Conservation (phyloP, 2,888 invertebrate species). For the Pyrrhosoma nymphula region DNA sequence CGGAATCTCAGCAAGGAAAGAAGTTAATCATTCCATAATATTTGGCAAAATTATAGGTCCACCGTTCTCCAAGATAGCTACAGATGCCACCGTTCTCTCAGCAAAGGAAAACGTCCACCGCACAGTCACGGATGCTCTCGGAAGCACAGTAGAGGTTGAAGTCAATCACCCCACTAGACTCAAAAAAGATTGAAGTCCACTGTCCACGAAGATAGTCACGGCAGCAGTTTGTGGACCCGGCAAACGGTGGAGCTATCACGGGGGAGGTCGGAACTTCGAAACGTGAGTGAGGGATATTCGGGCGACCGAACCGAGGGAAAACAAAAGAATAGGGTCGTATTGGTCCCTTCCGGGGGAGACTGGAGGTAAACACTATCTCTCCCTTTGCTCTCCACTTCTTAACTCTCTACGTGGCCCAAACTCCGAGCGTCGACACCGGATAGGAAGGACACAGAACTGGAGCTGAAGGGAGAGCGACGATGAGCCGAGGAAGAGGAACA, state of each 20-base stretch:
- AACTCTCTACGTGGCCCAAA: not conserved
- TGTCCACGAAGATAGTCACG: not conserved
- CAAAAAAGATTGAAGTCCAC: not conserved
- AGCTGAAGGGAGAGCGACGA: not conserved
- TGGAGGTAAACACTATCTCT: not conserved
- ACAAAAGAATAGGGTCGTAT: slow-evolving; percentile 14
- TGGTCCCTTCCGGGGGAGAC: not conserved
- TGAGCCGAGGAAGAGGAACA: not conserved
- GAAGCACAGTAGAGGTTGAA: no score
- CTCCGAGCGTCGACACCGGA: not conserved
- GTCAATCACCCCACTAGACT: no score
- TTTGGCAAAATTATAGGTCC: no score
- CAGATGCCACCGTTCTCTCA: no score
- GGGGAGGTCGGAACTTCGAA: not conserved
- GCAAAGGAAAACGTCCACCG: no score
- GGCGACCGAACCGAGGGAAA: not conserved
- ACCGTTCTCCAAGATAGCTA: no score
- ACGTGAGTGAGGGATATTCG: not conserved
- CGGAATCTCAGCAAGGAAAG: no score
- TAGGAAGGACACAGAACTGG: not conserved
- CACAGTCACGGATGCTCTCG: no score
- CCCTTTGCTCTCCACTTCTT: not conserved
- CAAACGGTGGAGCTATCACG: not conserved
- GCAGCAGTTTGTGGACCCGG: not conserved
- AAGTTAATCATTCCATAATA: no score